Conservation (phyloP, 64 coral and sea anemone species). For the Stichodactyla mertensii region DNA sequence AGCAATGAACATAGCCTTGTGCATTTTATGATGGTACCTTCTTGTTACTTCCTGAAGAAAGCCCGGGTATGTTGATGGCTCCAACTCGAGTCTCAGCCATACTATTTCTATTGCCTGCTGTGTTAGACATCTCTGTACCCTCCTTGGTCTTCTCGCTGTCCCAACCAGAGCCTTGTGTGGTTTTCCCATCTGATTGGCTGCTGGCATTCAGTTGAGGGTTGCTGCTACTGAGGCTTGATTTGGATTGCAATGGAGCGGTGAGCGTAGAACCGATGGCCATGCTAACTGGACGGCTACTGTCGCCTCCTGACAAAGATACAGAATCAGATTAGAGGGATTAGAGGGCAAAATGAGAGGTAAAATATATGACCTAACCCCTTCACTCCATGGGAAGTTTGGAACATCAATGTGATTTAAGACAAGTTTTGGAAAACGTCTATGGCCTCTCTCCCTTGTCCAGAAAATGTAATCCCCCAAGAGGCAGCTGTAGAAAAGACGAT, state of each 20-base stretch:
- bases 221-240: constrained; percentile 40
- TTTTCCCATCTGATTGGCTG: constrained; percentile 30
- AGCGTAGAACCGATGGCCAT: constrained; percentile 49
- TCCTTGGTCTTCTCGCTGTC: constrained; percentile 47
- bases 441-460: too few species aligned
- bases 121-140: constrained; percentile 49
- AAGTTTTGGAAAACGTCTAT: too few species aligned
- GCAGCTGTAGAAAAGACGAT: too few species aligned
- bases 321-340: too few species aligned
- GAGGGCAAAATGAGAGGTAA: too few species aligned
- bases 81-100: constrained; percentile 74
- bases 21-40: constrained; percentile 46
- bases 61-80: constrained; percentile 56
- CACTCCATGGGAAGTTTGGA: too few species aligned
- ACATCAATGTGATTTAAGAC: too few species aligned
- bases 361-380: too few species aligned
- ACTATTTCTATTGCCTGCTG: constrained; percentile 82
- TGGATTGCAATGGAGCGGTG: not conserved
- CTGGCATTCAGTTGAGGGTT: constrained; percentile 86
- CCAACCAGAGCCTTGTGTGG: constrained; percentile 28
- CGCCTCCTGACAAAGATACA: not conserved
- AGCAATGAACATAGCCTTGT: too few species aligned
- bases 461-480: too few species aligned
- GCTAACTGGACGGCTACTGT: constrained; percentile 33
- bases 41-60: constrained; percentile 48